Evolutionary conservation across 2,888 invertebrate species (phyloP), one percentile per base, ranked within the genome.

Genomic region (Acanthococcus lagerstroemiae): DNA sequence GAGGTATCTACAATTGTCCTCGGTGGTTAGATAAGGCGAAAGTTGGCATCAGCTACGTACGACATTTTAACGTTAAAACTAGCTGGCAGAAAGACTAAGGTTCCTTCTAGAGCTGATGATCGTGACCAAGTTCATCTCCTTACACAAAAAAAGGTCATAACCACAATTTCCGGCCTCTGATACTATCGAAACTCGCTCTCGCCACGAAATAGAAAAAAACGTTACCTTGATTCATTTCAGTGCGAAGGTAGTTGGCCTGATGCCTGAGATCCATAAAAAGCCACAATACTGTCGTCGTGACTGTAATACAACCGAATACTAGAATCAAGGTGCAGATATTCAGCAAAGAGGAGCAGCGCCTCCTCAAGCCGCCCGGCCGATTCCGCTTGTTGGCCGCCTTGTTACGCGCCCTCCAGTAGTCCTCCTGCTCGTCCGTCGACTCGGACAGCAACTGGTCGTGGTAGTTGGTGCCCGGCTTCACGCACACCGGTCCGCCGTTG

Each of bases 261-360:
- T 83, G 80, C 72, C 84, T 79, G 61, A 84, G 83, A 73, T 84
- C 84, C 66, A 84, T 82, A 75, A 84, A 84, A 61, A 84, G 79
- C 84, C 84, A 84, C 68, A 84, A 78, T 68, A 84, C 81, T 30
- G 83, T 83, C 44, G 83, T 81, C 7, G 84, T 84, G 15, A 83
- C 83, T 27, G 84, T 80, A 56, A 83, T 80, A 72, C 83, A 83
- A 25, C 83, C 81, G 72, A 84, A 82, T 65, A 83, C 78, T 17
- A 83, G 79, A 55, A 84, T 77, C 46, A 81, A 82, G 46, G 82
- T 81, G 69, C 83, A 84, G 25, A 83, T 80, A 63, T 82, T 78
- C 68, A 78, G 70, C 80, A 80, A 55, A 78, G 77, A 67, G 71
- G 73, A 69, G 73, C 72, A 72, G 72, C 72, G 70, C 73, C 73